Evolutionary conservation across 2,888 invertebrate species (phyloP).

Genomic region (Gisinianus flammeolus): DNA sequence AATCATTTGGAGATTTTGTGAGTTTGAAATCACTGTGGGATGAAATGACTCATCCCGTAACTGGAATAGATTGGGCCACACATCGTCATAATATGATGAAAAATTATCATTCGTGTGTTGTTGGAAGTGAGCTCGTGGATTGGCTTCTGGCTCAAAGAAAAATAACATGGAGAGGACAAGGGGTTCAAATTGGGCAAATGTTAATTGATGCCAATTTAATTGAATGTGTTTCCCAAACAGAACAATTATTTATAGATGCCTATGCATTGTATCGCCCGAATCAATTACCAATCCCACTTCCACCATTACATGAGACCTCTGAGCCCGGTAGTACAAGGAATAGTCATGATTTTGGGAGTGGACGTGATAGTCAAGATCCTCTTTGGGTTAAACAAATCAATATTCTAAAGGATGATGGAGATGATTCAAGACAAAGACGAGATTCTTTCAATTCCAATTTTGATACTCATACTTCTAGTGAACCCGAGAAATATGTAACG

Average conservation of each 20-base stretch:
- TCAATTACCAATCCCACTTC: constrained; percentile 56
- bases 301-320: constrained; percentile 53
- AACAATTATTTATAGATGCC: constrained; percentile 69
- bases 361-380: constrained; percentile 68
- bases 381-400: constrained; percentile 70
- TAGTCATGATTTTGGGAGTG: constrained; percentile 47
- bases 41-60: constrained; percentile 67
- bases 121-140: constrained; percentile 80
- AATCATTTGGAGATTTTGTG: constrained; percentile 54
- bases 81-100: constrained; percentile 73
- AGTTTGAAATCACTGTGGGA: constrained; percentile 71
- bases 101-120: constrained; percentile 76
- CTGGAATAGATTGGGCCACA: constrained; percentile 68
- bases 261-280: constrained; percentile 67
- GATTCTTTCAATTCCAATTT: constrained; percentile 9
- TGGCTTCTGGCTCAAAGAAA: constrained; percentile 82
- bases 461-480: neutral
- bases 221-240: constrained; percentile 67
- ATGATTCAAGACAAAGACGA: neutral
- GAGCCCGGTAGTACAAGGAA: constrained; percentile 46
- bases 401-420: constrained; percentile 47
- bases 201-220: constrained; percentile 77
- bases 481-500: neutral
- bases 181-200: constrained; percentile 77
- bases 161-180: constrained; percentile 75